Evolutionary conservation across 2,113 vertebrate species (phyloP), one percentile per base, ranked within the genome.

Genomic region (Cavia aperea): DNA sequence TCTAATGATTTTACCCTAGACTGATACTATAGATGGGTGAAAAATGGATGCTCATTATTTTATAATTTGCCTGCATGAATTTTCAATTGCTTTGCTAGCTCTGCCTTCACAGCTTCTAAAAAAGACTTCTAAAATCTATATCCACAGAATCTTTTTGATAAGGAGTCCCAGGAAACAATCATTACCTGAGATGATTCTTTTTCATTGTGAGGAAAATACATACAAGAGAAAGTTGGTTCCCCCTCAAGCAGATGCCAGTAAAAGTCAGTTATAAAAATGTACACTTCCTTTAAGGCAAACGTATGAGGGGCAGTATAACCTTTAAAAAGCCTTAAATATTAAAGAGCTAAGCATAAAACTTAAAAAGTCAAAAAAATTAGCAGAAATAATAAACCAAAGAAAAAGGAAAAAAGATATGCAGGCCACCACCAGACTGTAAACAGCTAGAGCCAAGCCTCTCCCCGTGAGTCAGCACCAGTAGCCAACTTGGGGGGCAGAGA

Each of bases 31-130:
- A 62, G 23, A 58, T 39, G 1, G 39, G 56, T 65, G 46, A 9
- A 92, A 60, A 54, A 70, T 12, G 62, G 15, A 39, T 58, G 86
- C 66, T 81, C 56, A 81, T 18, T 92, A 92, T 91, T 95, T 83
- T 78, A 81, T 1, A 68, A 62, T 91, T 92, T 81, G 81, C 81
- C 83, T 89, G 73, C 85, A 66, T 82, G 36, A 13, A 66, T 58
- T 95, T 75, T 68, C 26, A 29, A 86, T 51, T 63, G 81, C 18
- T 72, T 91, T 84, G 46, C 65, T 63, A 89, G 94, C 93, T 87
- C 70, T 87, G 79, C 88, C n/a, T 54, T 81, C 78, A 60, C 8
- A 91, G 18, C 36, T 88, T 93, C 29, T 58, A 93, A 81, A 91
- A 95, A 63, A 2, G n/a, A 92, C 66, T 15, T 23, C 9, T 19